phyloP scores from a whole-genome alignment of 2,888 invertebrate species.

The Temnothorax ravouxi region DNA sequence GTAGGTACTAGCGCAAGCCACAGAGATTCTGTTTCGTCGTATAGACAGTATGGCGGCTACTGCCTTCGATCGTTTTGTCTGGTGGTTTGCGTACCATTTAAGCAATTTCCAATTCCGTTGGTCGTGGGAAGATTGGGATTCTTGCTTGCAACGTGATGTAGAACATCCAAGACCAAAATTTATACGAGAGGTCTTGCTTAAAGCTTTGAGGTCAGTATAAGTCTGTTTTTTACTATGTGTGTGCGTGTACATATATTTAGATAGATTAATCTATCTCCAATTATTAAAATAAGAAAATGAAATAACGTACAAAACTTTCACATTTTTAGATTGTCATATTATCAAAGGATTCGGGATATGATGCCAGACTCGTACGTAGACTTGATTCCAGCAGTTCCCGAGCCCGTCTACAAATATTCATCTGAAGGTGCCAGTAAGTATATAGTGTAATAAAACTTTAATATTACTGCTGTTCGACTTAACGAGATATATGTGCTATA shows the following conservation, averaged over 20 bases:
- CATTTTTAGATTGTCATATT: constrained; percentile 93
- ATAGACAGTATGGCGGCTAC: constrained; percentile 99
- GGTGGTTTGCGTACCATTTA: constrained; percentile 99
- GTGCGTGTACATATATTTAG: background rate
- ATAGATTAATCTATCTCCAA: background rate
- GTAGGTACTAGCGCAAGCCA: constrained; percentile 96
- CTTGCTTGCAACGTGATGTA: constrained; percentile 93
- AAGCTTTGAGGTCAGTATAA: constrained; percentile 92
- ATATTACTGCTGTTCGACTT: background rate
- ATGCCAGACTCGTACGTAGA: constrained; percentile 95
- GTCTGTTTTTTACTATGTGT: background rate
- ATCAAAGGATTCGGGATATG: constrained; percentile 96
- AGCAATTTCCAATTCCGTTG: constrained; percentile 99
- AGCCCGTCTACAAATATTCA: constrained; percentile 96
- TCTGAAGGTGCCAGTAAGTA: constrained; percentile 95
- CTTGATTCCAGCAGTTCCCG: constrained; percentile 94
- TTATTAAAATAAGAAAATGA: background rate
- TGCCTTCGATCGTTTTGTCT: constrained; percentile 98
- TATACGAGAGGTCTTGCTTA: constrained; percentile 96
- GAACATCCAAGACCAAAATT: constrained; percentile 98
- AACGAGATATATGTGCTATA: background rate
- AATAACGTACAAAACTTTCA: constrained; percentile 26
- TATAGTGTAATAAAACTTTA: background rate
- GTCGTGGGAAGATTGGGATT: constrained; percentile 99
- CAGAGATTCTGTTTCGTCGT: constrained; percentile 98